Evolutionary conservation across 2,888 invertebrate species (phyloP), one percentile per base, ranked within the genome.

Genomic region (Masnerella sp.): DNA sequence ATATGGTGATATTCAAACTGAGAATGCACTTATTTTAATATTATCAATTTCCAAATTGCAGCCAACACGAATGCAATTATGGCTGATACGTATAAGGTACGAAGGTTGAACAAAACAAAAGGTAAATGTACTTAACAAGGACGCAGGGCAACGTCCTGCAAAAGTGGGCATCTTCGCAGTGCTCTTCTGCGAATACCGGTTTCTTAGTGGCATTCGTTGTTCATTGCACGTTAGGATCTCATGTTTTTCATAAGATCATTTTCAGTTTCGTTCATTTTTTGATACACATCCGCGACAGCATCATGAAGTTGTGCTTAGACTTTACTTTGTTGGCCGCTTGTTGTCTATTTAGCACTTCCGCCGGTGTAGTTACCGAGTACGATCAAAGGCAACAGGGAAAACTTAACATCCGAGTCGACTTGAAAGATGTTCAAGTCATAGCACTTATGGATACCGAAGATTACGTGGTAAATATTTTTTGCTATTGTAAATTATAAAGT

Each of bases 381-480:
- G 94, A 95, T 86, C 94, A 95, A 86, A 90, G 93, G 40, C 95
- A 95, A 88, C 91, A 90, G 2, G 95, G 95, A 14, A 92, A 93
- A 79, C 90, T 93, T 78, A 95, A 95, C 87, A 92, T 95, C 77
- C 94, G 94, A 83, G 89, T 95, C 74, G 93, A 93, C 86, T 88
- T 95, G 75, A 95, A 94, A 88, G 93, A 95, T 87, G 89, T 95
- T 75, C 91, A 93, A 81, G 90, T 95, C 79, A 90, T 95, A 79
- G 94, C 93, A 5, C 84, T 93, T 28, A 82, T 93, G 74, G 91
- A 91, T 78, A 90, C 91, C 78, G 91, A 90, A 72, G 91, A 91
- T 80, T 90, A 92, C 82, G 90, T 90, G 90, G 93, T 90, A 86
- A 61, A 22, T 25, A 51, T 20, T 18, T 9, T 32, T 11, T n/a